Base-by-base conservation (phyloP, 2,113 vertebrate genomes). In the Asarcornis scutulata region DNA sequence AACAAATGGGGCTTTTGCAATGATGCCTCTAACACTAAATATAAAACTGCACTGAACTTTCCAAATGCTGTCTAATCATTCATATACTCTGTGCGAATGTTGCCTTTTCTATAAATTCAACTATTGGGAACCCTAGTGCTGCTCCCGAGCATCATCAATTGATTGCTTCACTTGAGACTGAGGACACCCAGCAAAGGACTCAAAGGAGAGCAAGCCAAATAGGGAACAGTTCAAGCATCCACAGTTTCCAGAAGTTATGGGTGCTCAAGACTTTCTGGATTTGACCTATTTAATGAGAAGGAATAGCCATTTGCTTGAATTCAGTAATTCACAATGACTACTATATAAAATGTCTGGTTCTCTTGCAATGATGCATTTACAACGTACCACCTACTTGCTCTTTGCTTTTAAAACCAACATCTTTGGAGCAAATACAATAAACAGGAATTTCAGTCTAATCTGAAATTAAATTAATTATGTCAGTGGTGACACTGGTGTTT, bases 1-100 rank as follows among this genome's bases (percentile, higher is more conserved):
- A 36, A 32, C 5, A 5, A 67, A 46, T 0, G 0, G 32, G 38
- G n/a, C 17, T 92, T 89, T 59, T 83, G 67, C 23, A 55, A 3
- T n/a, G 55, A 50, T 52, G 44, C 34, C 50, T 60, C 7, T 50
- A 86, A 25, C 25, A 16, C 34, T 21, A 17, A 31, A 9, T 44
- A 59, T 55, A 44, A 77, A 68, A 64, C 44, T 21, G 11, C 38
- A 32, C 18, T 42, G 72, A 66, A 69, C 27, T 69, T 53, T 20
- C 46, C 2, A 67, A 82, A 48, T 48, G 36, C 26, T 46, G 1
- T 12, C 4, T 36, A 42, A 50, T 64, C n/a, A 31, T 5, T 1
- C 17, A 27, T 13, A 17, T 5, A 16, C 20, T 76, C 27, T 80
- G 38, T 32, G 56, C 34, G 26, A 81, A 52, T 29, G 29, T 27